Conservation (phyloP, 2,113 vertebrate species). For the Gymnobelideus leadbeateri region DNA sequence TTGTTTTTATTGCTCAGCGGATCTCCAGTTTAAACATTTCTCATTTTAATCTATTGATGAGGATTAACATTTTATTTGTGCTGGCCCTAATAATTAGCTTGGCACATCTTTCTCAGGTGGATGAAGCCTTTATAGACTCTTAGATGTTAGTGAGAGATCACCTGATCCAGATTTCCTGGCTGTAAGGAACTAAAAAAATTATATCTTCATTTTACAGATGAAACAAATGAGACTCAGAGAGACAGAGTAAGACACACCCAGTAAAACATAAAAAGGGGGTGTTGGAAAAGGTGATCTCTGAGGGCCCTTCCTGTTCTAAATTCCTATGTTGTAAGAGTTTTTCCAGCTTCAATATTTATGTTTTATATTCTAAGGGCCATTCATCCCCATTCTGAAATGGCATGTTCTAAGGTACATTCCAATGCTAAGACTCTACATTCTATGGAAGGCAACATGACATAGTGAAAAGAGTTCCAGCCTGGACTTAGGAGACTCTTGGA, state of each 20-base stretch:
- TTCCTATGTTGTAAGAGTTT: neutral
- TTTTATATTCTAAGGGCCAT: neutral
- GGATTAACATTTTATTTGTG: constrained; percentile 83
- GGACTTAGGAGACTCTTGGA: neutral
- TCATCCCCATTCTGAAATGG: neutral
- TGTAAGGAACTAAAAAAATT: neutral
- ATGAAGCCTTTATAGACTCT: neutral
- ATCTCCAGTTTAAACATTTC: constrained; percentile 82
- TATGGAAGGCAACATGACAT: neutral
- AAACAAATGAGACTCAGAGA: neutral
- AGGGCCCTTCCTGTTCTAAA: neutral
- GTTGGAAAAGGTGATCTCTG: neutral
- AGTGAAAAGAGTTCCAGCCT: neutral
- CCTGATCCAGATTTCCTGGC: neutral
- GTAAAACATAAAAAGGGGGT: neutral
- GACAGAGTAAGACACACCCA: neutral
- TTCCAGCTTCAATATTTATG: neutral
- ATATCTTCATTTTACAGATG: neutral
- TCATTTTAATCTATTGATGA: constrained; percentile 80
- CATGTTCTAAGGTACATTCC: neutral
- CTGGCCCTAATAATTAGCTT: constrained; percentile 64
- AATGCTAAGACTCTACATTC: neutral
- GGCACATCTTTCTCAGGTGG: constrained; percentile 21
- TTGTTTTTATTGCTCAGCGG: constrained; percentile 81
- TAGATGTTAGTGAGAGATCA: neutral